These are phyloP conservation scores for Epinephelus coioides DNA, from an alignment of 2,797 vertebrate species.

Conservation along the genomic window DNA sequence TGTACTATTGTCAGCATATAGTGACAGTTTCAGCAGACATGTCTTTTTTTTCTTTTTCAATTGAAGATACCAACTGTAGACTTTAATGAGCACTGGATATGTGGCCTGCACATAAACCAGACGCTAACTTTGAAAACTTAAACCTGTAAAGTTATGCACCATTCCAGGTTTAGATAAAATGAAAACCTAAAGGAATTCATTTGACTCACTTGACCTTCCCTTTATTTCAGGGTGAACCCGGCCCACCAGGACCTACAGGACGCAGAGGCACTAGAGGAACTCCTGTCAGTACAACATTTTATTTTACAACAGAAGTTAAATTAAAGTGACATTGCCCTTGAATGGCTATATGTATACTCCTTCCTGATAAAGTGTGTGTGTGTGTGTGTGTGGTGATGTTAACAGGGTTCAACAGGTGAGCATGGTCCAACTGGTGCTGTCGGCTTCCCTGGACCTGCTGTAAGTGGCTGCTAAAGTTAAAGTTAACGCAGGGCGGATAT, in stretches of 20 bases:
- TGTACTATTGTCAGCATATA: too few relatives aligned
- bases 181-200: background rate
- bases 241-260: constrained; percentile 92
- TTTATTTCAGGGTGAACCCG: constrained; percentile 92
- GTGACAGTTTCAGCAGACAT: too few relatives aligned
- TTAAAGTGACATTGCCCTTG: background rate
- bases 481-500: background rate
- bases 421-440: constrained; percentile 92
- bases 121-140: background rate
- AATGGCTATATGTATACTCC: background rate
- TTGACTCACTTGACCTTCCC: background rate
- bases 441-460: constrained; percentile 94
- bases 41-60: too few relatives aligned
- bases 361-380: constrained; percentile 23
- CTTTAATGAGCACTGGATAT: background rate
- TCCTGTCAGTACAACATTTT: constrained; percentile 87
- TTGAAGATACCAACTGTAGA: background rate
- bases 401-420: constrained; percentile 94
- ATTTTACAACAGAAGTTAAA: background rate
- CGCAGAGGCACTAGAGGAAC: constrained; percentile 93
- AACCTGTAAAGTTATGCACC: background rate
- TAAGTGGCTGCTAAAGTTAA: constrained; percentile 74
- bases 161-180: background rate
- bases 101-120: too few relatives aligned
- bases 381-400: constrained; percentile 30